Evolutionary conservation across 2,888 invertebrate genomes (phyloP), one percentile per base, ranked within the genome.

Genomic region (Sphaeridia pumilis): DNA sequence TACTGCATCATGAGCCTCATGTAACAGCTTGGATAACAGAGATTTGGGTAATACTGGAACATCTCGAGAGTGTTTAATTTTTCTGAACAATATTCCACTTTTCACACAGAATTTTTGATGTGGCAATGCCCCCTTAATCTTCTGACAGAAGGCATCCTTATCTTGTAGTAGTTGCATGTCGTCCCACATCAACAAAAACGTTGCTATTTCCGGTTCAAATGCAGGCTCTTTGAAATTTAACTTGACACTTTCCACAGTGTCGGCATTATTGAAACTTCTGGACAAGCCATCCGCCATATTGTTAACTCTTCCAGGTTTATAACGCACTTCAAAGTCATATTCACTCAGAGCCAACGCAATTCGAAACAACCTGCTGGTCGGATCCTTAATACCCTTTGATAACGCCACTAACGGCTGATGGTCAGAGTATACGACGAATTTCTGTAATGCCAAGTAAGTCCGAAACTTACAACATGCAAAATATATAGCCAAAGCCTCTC

Each of bases 331-430:
- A 31, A 31, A 31, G 31, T 31, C 31, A 31, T 31, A 10, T 14
- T 31, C 10, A 31, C 31, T 31, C 7, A 31, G 31, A 14, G 7
- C 7, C 10, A 31, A 14, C 7, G 31, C 31, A 7, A 31, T 31
- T 43, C 73, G 57, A 1, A 67, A 68, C 0, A 75, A 55, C 28
- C 72, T 54, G 14, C 71, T 70, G 21, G 66, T 66, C 4, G 69
- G 68, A 14, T 71, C 64, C 52, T 71, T 70, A 10, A 71, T 35
- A 0, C 63, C 56, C 54, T 71, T 58, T 5, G n/a, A n/a, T n/a
- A 75, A 56, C 70, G 71, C 74, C 67, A 70, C 69, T 36, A 75
- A 61, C 0, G 73, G 69, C 49, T 71, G 68, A 52, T 73, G 74
- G 54, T 74, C 74, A 0, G 70, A 71, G 2, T 66, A 46, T 0